These are phyloP conservation scores for Stegophylla sp. DNA, from an alignment of 2,888 invertebrate species.

Conservation along the genomic window DNA sequence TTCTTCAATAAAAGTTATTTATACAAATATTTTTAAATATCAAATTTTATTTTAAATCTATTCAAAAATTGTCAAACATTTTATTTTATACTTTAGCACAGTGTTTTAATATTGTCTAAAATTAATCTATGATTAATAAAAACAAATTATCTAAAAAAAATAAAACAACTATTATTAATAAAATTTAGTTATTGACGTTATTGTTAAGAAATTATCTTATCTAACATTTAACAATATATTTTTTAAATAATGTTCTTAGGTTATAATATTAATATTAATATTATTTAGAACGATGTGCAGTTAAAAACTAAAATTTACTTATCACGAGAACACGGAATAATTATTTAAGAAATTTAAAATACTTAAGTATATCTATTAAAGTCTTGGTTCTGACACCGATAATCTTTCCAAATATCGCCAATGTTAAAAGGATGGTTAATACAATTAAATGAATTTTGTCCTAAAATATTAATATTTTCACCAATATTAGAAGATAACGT, in stretches of 20 bases:
- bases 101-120: conserved; percentile 9
- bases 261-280: neutral
- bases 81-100: conserved; percentile 12
- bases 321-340: neutral
- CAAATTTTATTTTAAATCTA: conserved; percentile 15
- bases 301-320: neutral
- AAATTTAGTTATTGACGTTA: conserved; percentile 23
- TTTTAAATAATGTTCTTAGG: neutral
- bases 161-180: conserved; percentile 10
- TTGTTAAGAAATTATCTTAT: neutral
- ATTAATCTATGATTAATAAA: conserved; percentile 25
- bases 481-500: neutral
- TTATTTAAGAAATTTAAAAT: neutral
- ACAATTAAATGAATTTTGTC: neutral
- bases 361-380: neutral
- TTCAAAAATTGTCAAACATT: conserved; percentile 31
- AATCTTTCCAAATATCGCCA: conserved; percentile 38
- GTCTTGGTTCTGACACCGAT: conserved; percentile 10
- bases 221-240: conserved; percentile 7
- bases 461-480: neutral
- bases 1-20: conserved; percentile 9
- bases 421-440: conserved; percentile 41
- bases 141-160: neutral
- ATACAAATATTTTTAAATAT: neutral
- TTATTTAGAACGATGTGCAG: neutral